A percentile compares a stretch with the other conserved stretches of the same genome.
These are phyloP conservation scores for Hoplodrina ambigua DNA, from an alignment of 2,888 invertebrate species.

Conservation along the genomic window DNA sequence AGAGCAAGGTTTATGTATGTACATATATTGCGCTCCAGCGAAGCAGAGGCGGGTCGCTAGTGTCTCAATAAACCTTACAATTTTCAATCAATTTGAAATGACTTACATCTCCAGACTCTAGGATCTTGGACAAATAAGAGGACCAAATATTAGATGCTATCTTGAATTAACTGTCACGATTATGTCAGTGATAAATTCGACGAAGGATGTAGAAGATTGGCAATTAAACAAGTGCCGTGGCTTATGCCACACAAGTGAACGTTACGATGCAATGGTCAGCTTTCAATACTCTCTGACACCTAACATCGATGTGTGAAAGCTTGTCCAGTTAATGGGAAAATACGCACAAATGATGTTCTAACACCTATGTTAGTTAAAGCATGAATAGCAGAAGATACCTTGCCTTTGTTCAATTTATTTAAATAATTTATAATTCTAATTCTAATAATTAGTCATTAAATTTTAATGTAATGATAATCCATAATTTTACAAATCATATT, in stretches of 20 bases:
- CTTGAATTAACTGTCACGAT: constrained; percentile 39
- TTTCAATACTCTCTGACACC: constrained; percentile 31
- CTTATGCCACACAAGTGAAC: constrained; percentile 14
- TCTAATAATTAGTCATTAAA: no score
- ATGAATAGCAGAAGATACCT: constrained; percentile 14
- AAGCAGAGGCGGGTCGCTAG: no score
- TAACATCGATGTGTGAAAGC: constrained; percentile 55
- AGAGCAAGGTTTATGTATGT: no score
- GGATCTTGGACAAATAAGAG: background rate
- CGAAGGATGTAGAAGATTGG: constrained; percentile 37
- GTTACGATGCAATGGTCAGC: constrained; percentile 31
- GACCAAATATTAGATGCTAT: constrained; percentile 16
- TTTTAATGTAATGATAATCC: no score
- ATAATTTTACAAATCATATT: no score
- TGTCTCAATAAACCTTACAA: no score
- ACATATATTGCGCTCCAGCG: no score
- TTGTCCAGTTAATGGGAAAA: constrained; percentile 30
- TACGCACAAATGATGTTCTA: constrained; percentile 41
- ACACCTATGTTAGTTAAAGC: constrained; percentile 37
- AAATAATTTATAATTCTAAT: no score
- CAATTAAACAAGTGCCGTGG: constrained; percentile 21
- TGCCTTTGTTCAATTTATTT: no score
- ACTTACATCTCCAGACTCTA: no score
- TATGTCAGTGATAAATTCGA: constrained; percentile 34
- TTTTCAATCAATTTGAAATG: no score